These are phyloP conservation scores for Gallinago paraguaiae DNA, from an alignment of 2,113 vertebrate species.

Conservation along the genomic window DNA sequence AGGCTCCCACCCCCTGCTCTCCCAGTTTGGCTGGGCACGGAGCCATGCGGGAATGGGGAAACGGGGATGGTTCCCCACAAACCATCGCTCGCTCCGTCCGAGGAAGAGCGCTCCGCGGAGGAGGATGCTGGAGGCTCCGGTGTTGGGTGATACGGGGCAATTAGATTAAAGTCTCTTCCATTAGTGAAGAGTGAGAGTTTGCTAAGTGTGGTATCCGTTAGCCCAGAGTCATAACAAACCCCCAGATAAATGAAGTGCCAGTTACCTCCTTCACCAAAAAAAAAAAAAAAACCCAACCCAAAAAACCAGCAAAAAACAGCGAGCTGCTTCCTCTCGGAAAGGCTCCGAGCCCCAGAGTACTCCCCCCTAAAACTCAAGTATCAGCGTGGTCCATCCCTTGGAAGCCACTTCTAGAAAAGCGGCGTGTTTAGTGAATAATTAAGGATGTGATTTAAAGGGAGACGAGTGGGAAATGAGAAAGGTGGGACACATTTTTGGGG, in stretches of 20 bases:
- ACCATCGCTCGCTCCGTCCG: background rate
- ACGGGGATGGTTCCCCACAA: background rate
- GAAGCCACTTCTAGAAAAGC: background rate
- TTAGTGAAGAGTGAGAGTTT: constrained; percentile 71
- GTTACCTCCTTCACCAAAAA: constrained; percentile 17
- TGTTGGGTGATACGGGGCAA: constrained; percentile 50
- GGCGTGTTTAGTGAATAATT: background rate
- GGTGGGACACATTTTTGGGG: background rate
- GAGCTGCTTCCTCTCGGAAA: constrained; percentile 38
- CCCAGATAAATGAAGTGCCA: constrained; percentile 72
- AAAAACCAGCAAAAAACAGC: background rate
- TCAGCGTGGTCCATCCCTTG: fast-evolving
- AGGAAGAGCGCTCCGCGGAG: constrained; percentile 39
- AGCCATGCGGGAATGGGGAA: background rate
- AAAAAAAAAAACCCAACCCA: background rate
- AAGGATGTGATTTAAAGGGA: background rate
- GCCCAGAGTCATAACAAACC: constrained; percentile 69
- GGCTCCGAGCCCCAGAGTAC: background rate
- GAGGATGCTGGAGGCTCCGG: constrained; percentile 36
- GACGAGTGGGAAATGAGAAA: background rate
- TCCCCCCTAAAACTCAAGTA: background rate
- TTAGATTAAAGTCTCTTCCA: constrained; percentile 64
- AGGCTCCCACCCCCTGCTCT: background rate
- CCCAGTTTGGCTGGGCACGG: background rate
- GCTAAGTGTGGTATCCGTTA: constrained; percentile 67